Conservation (phyloP, 1,140 invertebrate species). For the Manduca sexta region DNA sequence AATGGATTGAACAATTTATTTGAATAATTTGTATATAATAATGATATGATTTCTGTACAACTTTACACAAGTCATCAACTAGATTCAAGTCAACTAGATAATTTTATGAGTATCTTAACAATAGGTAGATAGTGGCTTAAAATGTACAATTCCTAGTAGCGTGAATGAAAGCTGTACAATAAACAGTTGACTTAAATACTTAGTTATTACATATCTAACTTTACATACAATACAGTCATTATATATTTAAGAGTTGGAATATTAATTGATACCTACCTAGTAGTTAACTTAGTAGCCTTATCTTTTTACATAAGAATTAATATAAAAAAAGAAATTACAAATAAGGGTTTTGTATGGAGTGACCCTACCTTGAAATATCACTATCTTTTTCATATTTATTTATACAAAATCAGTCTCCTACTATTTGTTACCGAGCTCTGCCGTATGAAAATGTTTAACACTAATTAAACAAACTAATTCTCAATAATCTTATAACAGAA, state of each 20-base stretch:
- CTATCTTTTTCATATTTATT: slow-evolving; percentile 42
- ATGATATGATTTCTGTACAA: slow-evolving; percentile 72
- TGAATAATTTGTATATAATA: slow-evolving; percentile 70
- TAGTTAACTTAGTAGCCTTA: slow-evolving; percentile 13
- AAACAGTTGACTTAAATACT: slow-evolving; percentile 46
- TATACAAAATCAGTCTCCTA: slow-evolving; percentile 72
- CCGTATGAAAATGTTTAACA: slow-evolving; percentile 28
- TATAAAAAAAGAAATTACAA: slow-evolving; percentile 28
- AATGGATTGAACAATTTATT: slow-evolving; percentile 68
- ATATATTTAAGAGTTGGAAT: slow-evolving; percentile 54
- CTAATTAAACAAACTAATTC: slow-evolving; percentile 33
- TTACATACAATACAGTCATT: slow-evolving; percentile 61
- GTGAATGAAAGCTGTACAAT: slow-evolving; percentile 61
- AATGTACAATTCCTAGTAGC: slow-evolving; percentile 59
- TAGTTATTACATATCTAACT: slow-evolving; percentile 34
- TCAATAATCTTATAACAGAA: slow-evolving; percentile 27
- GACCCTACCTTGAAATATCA: slow-evolving; percentile 48
- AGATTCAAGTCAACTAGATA: slow-evolving; percentile 67
- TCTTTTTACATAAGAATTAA: slow-evolving; percentile 22
- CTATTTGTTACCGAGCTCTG: slow-evolving; percentile 56
- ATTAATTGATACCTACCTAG: slow-evolving; percentile 19
- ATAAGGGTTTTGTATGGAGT: slow-evolving; percentile 33
- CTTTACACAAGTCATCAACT: slow-evolving; percentile 63
- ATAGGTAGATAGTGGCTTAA: slow-evolving; percentile 54
- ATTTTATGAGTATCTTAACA: slow-evolving; percentile 58